A percentile compares a stretch with the other conserved stretches of the same genome.
phyloP scores from a whole-genome alignment of 2,888 invertebrate genomes.

The Napeogenes inachia region DNA sequence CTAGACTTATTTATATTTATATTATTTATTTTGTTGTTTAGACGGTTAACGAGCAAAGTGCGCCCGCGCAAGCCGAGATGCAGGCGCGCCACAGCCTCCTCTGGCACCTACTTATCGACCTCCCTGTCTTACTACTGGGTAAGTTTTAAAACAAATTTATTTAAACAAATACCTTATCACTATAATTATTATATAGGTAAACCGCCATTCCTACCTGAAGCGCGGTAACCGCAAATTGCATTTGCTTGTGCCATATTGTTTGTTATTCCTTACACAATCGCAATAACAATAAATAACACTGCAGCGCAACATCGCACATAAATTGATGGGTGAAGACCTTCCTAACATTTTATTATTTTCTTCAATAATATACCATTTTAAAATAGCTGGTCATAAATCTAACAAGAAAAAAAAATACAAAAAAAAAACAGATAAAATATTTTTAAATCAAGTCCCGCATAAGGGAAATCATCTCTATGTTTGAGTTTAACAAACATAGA shows the following conservation, averaged over 20 bases:
- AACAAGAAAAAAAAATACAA: too few relatives aligned
- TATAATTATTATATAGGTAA: neutral
- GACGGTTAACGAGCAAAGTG: constrained; percentile 49
- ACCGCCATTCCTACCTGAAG: neutral
- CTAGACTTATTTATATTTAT: neutral
- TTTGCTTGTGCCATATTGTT: constrained; percentile 9
- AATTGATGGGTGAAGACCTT: too few relatives aligned
- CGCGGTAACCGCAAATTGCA: constrained; percentile 15
- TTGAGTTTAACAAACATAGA: too few relatives aligned
- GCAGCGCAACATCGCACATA: too few relatives aligned
- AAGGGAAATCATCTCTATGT: too few relatives aligned
- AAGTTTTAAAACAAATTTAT: constrained; percentile 33
- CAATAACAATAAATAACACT: constrained; percentile 23
- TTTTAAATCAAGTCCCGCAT: too few relatives aligned
- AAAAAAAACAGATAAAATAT: too few relatives aligned
- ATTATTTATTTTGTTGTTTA: constrained; percentile 30
- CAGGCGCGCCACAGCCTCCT: constrained; percentile 63
- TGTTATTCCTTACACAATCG: constrained; percentile 2
- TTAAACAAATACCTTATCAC: too few relatives aligned
- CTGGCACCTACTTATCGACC: constrained; percentile 67
- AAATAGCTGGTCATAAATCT: too few relatives aligned
- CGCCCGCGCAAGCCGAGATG: constrained; percentile 51
- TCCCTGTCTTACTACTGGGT: constrained; percentile 67
- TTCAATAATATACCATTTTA: too few relatives aligned
- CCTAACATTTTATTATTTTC: too few relatives aligned